A percentile compares a stretch with the other conserved stretches of the same genome.
Conservation (phyloP, 2,797 vertebrate species). For the Champsocephalus gunnari region DNA sequence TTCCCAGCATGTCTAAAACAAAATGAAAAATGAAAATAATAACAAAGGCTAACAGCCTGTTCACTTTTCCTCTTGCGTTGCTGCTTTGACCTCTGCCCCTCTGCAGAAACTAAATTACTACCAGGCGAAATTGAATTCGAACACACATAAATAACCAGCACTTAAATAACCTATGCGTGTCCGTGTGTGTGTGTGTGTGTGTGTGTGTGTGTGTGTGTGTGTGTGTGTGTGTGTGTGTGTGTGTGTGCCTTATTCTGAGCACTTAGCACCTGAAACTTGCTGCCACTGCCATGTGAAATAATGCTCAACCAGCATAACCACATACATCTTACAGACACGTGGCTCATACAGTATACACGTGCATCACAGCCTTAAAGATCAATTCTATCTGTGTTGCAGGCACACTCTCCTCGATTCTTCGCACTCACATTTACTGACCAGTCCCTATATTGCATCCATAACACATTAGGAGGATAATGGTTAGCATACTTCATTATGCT, state of each 20-base stretch:
- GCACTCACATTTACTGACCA: not conserved
- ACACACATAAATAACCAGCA: conserved; percentile 12
- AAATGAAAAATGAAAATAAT: not conserved
- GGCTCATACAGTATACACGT: not conserved
- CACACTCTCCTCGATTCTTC: not conserved
- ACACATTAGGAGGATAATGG: too few species aligned
- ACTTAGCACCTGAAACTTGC: conserved; percentile 12
- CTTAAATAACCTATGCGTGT: not conserved
- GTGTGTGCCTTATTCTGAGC: not conserved
- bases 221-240: not conserved
- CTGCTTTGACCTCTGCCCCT: not conserved
- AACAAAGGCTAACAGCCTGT: too few species aligned
- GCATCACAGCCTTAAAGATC: not conserved
- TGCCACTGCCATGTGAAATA: conserved; percentile 1
- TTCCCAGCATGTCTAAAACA: not conserved
- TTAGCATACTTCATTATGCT: not conserved
- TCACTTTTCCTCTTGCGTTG: not conserved
- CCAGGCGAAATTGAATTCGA: not conserved
- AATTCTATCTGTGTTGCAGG: not conserved
- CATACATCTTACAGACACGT: not conserved
- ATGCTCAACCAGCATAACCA: not conserved
- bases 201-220: conserved; percentile 2
- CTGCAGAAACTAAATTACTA: conserved; percentile 1
- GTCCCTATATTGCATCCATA: not conserved
- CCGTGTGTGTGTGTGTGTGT: not conserved